Conservation (phyloP, 2,888 invertebrate genomes). For the Acrocyrtus sp. region DNA sequence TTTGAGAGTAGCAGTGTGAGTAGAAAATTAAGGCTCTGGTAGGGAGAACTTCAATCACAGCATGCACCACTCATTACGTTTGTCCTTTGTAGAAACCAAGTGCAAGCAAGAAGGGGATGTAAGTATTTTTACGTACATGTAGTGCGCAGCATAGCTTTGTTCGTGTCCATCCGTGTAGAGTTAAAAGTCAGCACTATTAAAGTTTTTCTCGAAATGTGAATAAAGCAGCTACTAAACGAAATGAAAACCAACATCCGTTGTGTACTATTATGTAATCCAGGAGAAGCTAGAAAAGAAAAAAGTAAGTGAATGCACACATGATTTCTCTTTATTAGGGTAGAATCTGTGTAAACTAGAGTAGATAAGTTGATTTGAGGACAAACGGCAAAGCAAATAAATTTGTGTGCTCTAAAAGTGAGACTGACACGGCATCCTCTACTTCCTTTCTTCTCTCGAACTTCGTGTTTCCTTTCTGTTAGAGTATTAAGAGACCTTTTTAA, state of each 20-base stretch:
- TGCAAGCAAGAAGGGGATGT: background rate
- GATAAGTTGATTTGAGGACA: background rate
- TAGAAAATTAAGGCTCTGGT: background rate
- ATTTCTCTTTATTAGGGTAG: background rate
- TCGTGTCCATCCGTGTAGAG: conserved; percentile 1
- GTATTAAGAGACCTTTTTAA: too few species aligned
- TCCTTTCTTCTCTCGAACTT: conserved; percentile 2
- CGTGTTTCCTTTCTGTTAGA: background rate
- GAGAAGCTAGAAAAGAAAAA: background rate
- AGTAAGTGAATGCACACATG: too few species aligned
- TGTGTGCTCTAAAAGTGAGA: conserved; percentile 10
- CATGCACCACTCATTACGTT: conserved; percentile 33
- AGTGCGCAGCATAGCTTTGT: background rate
- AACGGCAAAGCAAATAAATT: conserved; percentile 16
- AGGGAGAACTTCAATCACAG: conserved; percentile 33
- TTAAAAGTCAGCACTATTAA: background rate
- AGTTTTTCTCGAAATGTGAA: too few species aligned
- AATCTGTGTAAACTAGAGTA: background rate
- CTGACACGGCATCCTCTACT: conserved; percentile 26
- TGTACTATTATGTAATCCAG: too few species aligned
- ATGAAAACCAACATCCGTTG: conserved; percentile 35
- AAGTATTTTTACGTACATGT: background rate
- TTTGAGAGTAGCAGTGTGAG: conserved; percentile 7
- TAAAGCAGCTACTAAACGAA: too few species aligned
- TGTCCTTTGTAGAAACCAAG: conserved; percentile 11